Evolutionary conservation across 2,113 vertebrate species (phyloP), one percentile per base, ranked within the genome.

Genomic region (Ursus arctos): DNA sequence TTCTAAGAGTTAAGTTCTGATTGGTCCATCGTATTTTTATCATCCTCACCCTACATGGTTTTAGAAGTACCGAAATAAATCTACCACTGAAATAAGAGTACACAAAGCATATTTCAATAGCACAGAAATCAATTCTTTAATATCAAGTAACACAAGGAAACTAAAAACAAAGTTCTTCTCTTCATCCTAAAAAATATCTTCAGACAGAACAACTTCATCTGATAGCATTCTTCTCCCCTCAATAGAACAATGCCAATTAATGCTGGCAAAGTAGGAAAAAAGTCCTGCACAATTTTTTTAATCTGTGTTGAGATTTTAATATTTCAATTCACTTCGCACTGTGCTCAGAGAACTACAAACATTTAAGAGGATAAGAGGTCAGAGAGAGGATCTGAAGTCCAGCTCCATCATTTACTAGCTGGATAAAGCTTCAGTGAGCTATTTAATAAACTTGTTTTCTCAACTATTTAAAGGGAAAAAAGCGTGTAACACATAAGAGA

Each of bases 51-150:
- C 53, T 59, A 81, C 15, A 74, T 51, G 24, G 49, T 76, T 94
- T 86, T 65, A 40, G n/a, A 88, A 93, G 67, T 63, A 72, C n/a
- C 91, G 91, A 91, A 94, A 74, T 65, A 96, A 94, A 96, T 53
- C 86, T 12, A 63, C 24, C 13, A 89, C 18, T 87, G 55, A 91
- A 91, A 88, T 65, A 91, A 72, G 36, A 85, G 43, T 76, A 65
- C 47, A 69, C 5, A 8, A 96, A 83, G 24, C 40, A 85, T 40
- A 92, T 93, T 80, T 82, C 51, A 85, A 57, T 15, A 85, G 57
- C 40, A 81, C 26, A 79, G 55, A 93, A 93, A 95, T 86, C 0
- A 67, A 91, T 49, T 83, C 7, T 88, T 90, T 82, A 86, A 95
- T 65, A 82, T 43, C 31, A 72, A 82, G 74, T 80, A 88, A 89